phyloP scores from a whole-genome alignment of 1,140 invertebrate genomes.

The Drosophila paulistorum region DNA sequence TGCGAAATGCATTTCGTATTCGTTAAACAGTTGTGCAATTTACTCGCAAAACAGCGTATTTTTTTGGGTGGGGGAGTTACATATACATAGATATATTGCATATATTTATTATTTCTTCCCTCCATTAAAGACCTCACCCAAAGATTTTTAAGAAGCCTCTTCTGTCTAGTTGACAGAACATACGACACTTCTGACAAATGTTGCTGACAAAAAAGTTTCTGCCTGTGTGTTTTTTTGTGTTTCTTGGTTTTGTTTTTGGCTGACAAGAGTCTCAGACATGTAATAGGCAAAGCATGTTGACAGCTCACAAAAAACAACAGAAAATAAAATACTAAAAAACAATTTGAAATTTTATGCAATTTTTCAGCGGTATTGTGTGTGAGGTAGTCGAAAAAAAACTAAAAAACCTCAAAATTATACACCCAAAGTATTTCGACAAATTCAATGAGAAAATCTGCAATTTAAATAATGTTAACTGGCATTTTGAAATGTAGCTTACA shows the following conservation, averaged over 20 bases:
- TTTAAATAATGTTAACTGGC: constrained; percentile 75
- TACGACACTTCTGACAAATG: constrained; percentile 77
- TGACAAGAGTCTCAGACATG: constrained; percentile 57
- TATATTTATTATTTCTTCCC: constrained; percentile 44
- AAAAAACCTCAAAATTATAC: constrained; percentile 62
- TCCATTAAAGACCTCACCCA: constrained; percentile 53
- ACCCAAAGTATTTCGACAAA: constrained; percentile 71
- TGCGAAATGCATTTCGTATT: constrained; percentile 40
- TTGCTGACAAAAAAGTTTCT: constrained; percentile 61
- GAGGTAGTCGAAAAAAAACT: background rate
- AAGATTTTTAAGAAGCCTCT: constrained; percentile 50
- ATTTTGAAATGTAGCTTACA: constrained; percentile 65
- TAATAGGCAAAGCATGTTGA: constrained; percentile 66
- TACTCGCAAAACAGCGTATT: background rate
- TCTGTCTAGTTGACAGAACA: constrained; percentile 66
- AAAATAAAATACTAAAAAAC: constrained; percentile 26
- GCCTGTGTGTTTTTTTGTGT: constrained; percentile 22
- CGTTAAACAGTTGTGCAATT: constrained; percentile 41
- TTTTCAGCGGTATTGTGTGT: constrained; percentile 49
- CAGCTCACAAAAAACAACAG: constrained; percentile 35
- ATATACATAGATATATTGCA: constrained; percentile 14
- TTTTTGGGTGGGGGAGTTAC: background rate
- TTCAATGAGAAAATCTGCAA: constrained; percentile 77
- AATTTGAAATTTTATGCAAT: constrained; percentile 71
- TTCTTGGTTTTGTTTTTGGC: constrained; percentile 1